Percentiles rank a stretch among this genome's conserved stretches.
Evolutionary conservation across 2,888 invertebrate species (phyloP).

Genomic region (Blera fallax): DNA sequence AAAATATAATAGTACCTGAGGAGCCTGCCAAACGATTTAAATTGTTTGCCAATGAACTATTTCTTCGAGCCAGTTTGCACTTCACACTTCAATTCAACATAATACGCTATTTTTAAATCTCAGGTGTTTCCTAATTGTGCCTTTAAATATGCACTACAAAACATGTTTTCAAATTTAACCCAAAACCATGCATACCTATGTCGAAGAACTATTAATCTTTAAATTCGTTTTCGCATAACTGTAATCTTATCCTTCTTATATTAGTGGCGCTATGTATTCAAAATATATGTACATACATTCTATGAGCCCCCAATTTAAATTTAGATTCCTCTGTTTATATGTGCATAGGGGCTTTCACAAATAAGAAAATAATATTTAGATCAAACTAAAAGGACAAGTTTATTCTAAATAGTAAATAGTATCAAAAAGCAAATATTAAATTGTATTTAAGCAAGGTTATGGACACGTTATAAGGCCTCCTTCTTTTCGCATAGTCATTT

Average conservation of each 20-base stretch:
- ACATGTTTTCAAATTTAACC: too few species aligned
- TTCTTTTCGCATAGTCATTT: too few species aligned
- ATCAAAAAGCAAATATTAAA: not conserved
- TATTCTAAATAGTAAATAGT: not conserved
- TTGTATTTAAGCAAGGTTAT: not conserved
- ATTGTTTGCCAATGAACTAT: too few species aligned
- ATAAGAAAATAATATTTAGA: not conserved
- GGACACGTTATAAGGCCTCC: not conserved
- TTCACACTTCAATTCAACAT: too few species aligned
- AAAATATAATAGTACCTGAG: too few species aligned
- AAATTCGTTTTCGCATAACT: slow-evolving; percentile 9
- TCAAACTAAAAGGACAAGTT: not conserved
- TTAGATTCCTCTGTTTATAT: slow-evolving; percentile 26
- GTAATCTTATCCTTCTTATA: slow-evolving; percentile 49
- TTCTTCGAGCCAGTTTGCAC: too few species aligned
- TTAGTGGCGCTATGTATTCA: not conserved
- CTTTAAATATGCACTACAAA: too few species aligned
- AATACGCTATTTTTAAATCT: too few species aligned
- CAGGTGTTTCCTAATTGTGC: too few species aligned
- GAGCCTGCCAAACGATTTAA: too few species aligned
- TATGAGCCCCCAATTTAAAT: slow-evolving; percentile 23
- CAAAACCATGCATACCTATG: too few species aligned
- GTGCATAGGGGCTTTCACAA: not conserved
- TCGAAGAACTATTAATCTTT: not conserved
- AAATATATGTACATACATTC: slow-evolving; percentile 6